Conservation (phyloP, 2,888 invertebrate genomes). For the Tetranychus piercei region DNA sequence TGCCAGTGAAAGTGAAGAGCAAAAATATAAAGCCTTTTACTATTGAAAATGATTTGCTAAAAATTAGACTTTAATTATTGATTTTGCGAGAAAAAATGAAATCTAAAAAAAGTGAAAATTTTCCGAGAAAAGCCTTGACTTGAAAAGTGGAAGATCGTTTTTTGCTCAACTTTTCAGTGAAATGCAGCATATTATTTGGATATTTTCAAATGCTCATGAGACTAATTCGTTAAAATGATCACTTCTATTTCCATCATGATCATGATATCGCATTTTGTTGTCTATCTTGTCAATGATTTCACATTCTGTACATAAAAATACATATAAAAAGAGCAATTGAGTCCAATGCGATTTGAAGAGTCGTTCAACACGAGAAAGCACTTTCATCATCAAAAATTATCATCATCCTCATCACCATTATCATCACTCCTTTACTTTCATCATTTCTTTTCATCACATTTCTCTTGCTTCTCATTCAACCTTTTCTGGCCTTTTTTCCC, state of each 20-base stretch:
- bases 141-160: no score
- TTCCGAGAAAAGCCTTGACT: no score
- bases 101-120: no score
- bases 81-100: no score
- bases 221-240: neutral
- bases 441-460: neutral
- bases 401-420: neutral
- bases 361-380: neutral
- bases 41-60: no score
- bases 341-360: neutral
- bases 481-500: neutral
- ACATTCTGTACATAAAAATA: neutral
- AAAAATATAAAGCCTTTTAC: no score
- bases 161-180: no score
- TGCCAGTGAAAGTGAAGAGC: no score
- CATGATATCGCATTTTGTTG: neutral
- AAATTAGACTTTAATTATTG: no score
- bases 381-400: neutral
- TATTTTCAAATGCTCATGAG: neutral
- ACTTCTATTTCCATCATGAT: neutral
- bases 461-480: neutral
- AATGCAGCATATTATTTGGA: no score
- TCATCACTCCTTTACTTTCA: conserved; percentile 1
- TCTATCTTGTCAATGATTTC: neutral
- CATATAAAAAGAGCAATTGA: neutral